Evolutionary conservation across 2,888 invertebrate species (phyloP), one percentile per base, ranked within the genome.

Genomic region (Netelia virgata): DNA sequence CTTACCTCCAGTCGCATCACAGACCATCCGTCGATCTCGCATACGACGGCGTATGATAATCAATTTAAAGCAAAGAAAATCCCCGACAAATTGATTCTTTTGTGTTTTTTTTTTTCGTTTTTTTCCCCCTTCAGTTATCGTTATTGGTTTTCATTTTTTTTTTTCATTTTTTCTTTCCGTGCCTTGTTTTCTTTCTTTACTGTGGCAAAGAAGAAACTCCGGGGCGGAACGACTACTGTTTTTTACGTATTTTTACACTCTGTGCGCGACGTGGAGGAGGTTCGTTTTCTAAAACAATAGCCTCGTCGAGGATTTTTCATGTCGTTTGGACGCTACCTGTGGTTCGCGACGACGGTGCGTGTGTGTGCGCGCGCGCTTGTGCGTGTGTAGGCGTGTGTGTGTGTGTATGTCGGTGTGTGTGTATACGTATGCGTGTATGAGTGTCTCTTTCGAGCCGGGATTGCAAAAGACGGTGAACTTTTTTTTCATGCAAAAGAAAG

Each of bases 31-130:
- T 93, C 88, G 93, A 94, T 89, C 91, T 93, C 80, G 91, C 92
- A 83, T 92, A 94, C 88, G 93, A 94, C 85, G 92, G 91, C 86
- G 93, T 93, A 93, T 93, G 93, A 93, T 93, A 93, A 92, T 92
- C 89, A 90, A 90, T 90, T 88, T 90, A 89, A 91, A 88, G 76
- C 82, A 76, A 43, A 18, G 36, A 16, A 10, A 73, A 10, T n/a
- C n/a, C 36, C 57, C n/a, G 3, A 43, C 50, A 43, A 64, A 64
- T 1, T 20, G n/a, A 64, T n/a, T 9, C 41, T 64, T 41, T 16
- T 14, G 43, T 1, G 14, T 59, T 28, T 47, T 47, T 70, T 55
- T 55, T 61, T 11, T 66, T 50, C 68, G n/a, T 10, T 23, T 41
- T 3, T 23, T 53, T 53, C 59, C 11, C 3, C 50, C 1, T 41